These are phyloP conservation scores for Pammene fasciana DNA, from an alignment of 2,888 invertebrate genomes.

Conservation along the genomic window DNA sequence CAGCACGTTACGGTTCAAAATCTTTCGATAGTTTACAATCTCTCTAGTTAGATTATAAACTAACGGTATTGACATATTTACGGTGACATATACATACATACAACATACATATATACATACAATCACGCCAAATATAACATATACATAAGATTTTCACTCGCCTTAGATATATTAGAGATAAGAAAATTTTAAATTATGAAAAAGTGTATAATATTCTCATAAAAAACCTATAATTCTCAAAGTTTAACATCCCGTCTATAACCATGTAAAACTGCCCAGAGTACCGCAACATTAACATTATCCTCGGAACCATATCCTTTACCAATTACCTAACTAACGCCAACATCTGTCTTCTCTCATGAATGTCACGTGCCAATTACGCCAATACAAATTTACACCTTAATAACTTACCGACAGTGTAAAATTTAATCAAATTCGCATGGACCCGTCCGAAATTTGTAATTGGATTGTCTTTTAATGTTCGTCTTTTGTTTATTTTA, in stretches of 20 bases:
- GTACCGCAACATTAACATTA: no score
- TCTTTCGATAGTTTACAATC: no score
- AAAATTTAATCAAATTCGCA: conserved; percentile 37
- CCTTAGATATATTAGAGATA: no score
- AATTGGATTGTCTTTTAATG: conserved; percentile 23
- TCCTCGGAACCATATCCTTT: conserved; percentile 17
- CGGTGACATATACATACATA: no score
- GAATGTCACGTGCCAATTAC: conserved; percentile 37
- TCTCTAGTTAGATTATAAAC: no score
- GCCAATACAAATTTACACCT: conserved; percentile 41
- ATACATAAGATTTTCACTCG: no score
- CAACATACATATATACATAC: no score
- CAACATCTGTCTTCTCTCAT: conserved; percentile 33
- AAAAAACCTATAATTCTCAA: not conserved
- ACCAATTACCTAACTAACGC: conserved; percentile 37
- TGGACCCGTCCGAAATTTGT: conserved; percentile 33
- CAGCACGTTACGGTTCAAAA: no score
- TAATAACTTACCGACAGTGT: conserved; percentile 36
- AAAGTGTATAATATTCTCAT: not conserved
- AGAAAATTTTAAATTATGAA: no score
- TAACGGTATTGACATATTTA: no score
- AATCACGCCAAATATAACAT: no score
- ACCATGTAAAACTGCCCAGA: no score
- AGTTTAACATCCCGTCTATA: not conserved
- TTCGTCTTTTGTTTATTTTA: conserved; percentile 31